Evolutionary conservation across 2,888 invertebrate species (phyloP), one percentile per base, ranked within the genome.

Genomic region (Bruchidius siliquastri): DNA sequence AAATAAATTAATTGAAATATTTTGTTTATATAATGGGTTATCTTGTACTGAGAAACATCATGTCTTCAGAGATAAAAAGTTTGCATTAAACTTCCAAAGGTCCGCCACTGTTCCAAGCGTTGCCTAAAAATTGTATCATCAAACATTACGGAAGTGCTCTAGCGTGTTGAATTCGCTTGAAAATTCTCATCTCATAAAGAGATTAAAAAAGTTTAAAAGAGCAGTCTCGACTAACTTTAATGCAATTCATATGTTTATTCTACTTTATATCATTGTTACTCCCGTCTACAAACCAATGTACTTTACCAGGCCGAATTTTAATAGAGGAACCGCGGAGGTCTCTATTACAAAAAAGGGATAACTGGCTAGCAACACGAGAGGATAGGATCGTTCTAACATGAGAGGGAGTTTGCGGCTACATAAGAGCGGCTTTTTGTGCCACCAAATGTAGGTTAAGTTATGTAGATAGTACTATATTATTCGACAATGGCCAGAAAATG

Each of bases 141-240:
- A 49, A 49, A 49, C 49, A 49, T 49, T 49, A 49, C 49, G 49
- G 13, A 49, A 49, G 49, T 49, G 49, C 49, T 49, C 49, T 49
- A 49, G 49, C 49, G 49, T 49, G 49, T 49, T 49, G 49, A 13
- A 49, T 49, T 49, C 49, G 13, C 8, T n/a, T 49, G 49, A 13
- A 49, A 49, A 49, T 49, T 49, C 49, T 49, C 49, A 49, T 49
- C 49, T 49, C 49, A 49, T 49, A 49, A 49, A 49, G 49, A 49
- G 49, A 49, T 49, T 49, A 49, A 49, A 75, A 76, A 77, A 79
- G 73, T 77, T 76, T 32, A 20, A 70, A 21, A 72, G 72, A 49
- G 69, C 22, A 70, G 67, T 70, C 70, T 70, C 67, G 67, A 70
- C 70, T 21, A 72, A 72, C 72, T 72, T 72, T 72, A 72, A 72